A percentile compares a stretch with the other conserved stretches of the same genome.
Evolutionary conservation across 2,888 invertebrate genomes (phyloP).

Genomic region (Griposia aprilina): DNA sequence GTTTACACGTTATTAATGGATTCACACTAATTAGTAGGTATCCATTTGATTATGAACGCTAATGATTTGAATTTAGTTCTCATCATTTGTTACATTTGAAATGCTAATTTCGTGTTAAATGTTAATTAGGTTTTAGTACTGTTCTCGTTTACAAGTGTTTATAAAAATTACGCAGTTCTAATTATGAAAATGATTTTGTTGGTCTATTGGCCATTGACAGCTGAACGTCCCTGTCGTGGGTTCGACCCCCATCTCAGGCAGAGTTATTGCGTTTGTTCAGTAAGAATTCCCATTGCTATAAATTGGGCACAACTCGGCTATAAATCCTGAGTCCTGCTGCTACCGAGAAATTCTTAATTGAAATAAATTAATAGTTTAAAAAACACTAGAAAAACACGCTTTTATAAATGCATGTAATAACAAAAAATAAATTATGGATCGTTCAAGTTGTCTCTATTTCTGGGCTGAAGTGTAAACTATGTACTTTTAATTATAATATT

Average conservation of each 20-base stretch:
- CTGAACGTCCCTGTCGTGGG: neutral
- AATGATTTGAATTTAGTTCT: conserved; percentile 33
- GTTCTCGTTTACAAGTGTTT: neutral
- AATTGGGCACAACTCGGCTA: neutral
- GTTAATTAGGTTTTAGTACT: neutral
- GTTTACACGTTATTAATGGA: conserved; percentile 45
- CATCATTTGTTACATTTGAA: conserved; percentile 29
- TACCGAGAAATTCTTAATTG: neutral
- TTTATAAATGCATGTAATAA: too few relatives aligned
- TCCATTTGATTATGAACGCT: conserved; percentile 41
- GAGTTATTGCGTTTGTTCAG: neutral
- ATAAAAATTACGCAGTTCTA: neutral
- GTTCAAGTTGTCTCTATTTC: too few relatives aligned
- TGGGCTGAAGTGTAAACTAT: too few relatives aligned
- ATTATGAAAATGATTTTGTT: neutral
- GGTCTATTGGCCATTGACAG: neutral
- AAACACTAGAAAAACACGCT: too few relatives aligned
- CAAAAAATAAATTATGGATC: too few relatives aligned
- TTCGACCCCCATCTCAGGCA: neutral
- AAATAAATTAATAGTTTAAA: too few relatives aligned
- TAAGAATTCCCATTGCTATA: neutral
- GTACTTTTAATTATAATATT: too few relatives aligned
- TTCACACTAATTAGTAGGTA: conserved; percentile 40
- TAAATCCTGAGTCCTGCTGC: neutral
- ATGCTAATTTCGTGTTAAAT: conserved; percentile 25